Percentiles rank a stretch among this genome's conserved stretches.
Conservation (phyloP, 1,140 invertebrate species). For the Oscheius sp. region DNA sequence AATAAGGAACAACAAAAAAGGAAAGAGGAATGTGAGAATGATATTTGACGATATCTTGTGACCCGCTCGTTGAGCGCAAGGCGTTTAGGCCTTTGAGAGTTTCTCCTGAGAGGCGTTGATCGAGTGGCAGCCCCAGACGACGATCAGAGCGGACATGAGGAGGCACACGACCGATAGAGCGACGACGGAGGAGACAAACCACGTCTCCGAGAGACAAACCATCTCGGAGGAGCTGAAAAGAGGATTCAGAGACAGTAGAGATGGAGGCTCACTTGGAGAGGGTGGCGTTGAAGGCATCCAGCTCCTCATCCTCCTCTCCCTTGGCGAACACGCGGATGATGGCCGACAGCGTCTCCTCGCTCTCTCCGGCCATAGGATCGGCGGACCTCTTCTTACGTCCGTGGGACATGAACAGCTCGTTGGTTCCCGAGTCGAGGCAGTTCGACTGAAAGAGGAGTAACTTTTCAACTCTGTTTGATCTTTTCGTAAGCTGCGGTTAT, state of each 20-base stretch:
- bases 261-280: neutral
- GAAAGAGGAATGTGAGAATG: neutral
- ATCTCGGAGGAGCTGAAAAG: constrained; percentile 35
- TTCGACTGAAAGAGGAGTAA: constrained; percentile 47
- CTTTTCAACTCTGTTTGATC: neutral
- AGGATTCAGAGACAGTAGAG: neutral
- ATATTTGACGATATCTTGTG: neutral
- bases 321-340: constrained; percentile 60
- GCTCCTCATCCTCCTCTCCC: constrained; percentile 55
- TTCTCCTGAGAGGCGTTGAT: constrained; percentile 4
- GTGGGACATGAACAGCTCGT: constrained; percentile 58
- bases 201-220: constrained; percentile 56
- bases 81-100: neutral
- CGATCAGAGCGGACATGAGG: constrained; percentile 54
- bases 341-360: constrained; percentile 57
- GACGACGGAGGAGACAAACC: constrained; percentile 59
- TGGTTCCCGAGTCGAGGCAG: constrained; percentile 60
- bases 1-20: neutral
- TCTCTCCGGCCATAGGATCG: constrained; percentile 21
- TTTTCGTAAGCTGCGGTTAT: neutral
- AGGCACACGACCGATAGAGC: constrained; percentile 57
- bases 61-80: neutral
- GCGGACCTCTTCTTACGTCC: constrained; percentile 55
- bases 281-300: neutral
- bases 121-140: constrained; percentile 57